Evolutionary conservation across 2,113 vertebrate species (phyloP), one percentile per base, ranked within the genome.

Genomic region (Abramis brama): DNA sequence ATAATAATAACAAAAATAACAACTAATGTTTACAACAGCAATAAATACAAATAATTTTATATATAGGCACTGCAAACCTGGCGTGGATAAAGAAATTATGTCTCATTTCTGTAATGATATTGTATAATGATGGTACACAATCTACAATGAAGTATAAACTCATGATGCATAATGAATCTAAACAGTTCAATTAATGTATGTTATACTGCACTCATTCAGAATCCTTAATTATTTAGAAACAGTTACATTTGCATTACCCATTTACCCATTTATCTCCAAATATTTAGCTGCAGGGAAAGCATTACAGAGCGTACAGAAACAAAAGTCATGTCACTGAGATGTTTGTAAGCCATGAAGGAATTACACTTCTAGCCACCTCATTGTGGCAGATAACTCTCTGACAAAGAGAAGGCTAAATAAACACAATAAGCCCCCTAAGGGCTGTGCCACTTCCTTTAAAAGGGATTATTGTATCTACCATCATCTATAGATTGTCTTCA

Each of bases 401-500:
- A 66, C 39, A 68, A 68, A 50, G 60, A 68, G 79, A 70, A 70
- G 62, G 27, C 79, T 68, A 30, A 81, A 47, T 81, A 66, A 68
- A 68, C 62, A 82, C 62, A 82, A 82, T 82, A 68, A 68, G 47
- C 60, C 27, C 25, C 45, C 25, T 68, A 13, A 82, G 7, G 79
- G 62, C 45, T 82, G 43, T 66, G 25, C 19, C 43, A 36, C 45
- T 33, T 68, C 62, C 11, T 68, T 82, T 68, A 68, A 82, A 70
- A 15, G 62, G 17, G 79, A 68, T 82, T 68, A 82, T 68, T 82
- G 45, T 70, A 82, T 82, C 79, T 60, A 68, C 60, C 19, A 7
- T 52, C 62, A 68, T 70, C 79, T 82, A 82, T 82, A 82, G 79
- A 82, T 82, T 19, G 17, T 30, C 60, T 81, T 47, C 13, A 64